These are phyloP conservation scores for Eurystomus gularis DNA, from an alignment of 2,113 vertebrate species.

Conservation along the genomic window DNA sequence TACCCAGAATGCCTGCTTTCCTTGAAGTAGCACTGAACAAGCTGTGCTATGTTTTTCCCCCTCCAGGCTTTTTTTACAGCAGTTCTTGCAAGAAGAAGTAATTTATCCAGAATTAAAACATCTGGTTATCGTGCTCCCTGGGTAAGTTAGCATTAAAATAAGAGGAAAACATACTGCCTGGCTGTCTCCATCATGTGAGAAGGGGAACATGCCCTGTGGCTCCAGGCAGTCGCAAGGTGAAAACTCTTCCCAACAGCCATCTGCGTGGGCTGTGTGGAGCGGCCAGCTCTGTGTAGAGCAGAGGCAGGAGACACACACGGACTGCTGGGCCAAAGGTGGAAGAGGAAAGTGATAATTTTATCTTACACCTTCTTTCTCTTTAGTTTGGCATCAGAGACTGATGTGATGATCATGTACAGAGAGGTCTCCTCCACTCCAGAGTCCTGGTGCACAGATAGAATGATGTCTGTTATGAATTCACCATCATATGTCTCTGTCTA, in stretches of 20 bases:
- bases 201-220: not conserved
- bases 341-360: not conserved
- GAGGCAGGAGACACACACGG: not conserved
- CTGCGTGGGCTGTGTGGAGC: not conserved
- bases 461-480: not conserved
- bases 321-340: not conserved
- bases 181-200: not conserved
- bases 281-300: not conserved
- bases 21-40: slow-evolving; percentile 29
- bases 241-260: not conserved
- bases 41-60: slow-evolving; percentile 8
- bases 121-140: not conserved
- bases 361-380: not conserved
- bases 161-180: not conserved
- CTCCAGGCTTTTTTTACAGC: slow-evolving; percentile 4
- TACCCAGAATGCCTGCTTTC: slow-evolving; percentile 10
- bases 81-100: slow-evolving; percentile 15
- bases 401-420: not conserved
- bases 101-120: slow-evolving; percentile 58
- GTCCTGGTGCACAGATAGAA: not conserved
- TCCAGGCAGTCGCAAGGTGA: not conserved
- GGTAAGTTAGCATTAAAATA: not conserved
- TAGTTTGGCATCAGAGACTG: not conserved
- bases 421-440: not conserved
- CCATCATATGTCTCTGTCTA: not conserved